Conservation (phyloP, 1,140 invertebrate genomes). For the Trachelipus rathkii region DNA sequence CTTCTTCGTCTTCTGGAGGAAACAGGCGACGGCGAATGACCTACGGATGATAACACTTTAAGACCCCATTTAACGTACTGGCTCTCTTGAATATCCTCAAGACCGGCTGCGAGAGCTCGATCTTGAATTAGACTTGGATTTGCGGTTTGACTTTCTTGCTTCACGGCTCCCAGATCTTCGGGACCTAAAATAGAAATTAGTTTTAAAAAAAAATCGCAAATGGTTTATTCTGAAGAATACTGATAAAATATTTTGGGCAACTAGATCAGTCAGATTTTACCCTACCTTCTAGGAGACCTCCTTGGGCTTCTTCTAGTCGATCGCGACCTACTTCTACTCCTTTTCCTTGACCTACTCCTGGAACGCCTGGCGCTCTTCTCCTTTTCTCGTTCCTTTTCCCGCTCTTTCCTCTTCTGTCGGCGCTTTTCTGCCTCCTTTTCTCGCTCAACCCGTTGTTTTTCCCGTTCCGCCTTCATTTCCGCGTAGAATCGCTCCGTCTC, state of each 20-base stretch:
- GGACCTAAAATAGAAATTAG: neutral
- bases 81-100: neutral
- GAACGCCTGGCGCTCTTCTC: conserved; percentile 15
- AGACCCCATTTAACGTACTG: neutral
- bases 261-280: neutral
- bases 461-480: conserved; percentile 21
- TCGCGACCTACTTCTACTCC: conserved; percentile 16
- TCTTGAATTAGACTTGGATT: neutral
- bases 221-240: too few species aligned
- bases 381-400: conserved; percentile 17
- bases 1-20: neutral
- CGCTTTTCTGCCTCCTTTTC: conserved; percentile 24
- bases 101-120: neutral
- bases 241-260: too few species aligned
- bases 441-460: conserved; percentile 21
- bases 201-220: too few species aligned
- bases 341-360: conserved; percentile 1
- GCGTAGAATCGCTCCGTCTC: conserved; percentile 23
- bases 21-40: too few species aligned
- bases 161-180: neutral
- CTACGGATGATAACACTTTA: neutral
- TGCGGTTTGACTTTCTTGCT: neutral
- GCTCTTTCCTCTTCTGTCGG: neutral
- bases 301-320: conserved; percentile 16
- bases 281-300: conserved; percentile 19